These are phyloP conservation scores for Morinoia aosen DNA, from an alignment of 2,888 invertebrate species.

Conservation along the genomic window DNA sequence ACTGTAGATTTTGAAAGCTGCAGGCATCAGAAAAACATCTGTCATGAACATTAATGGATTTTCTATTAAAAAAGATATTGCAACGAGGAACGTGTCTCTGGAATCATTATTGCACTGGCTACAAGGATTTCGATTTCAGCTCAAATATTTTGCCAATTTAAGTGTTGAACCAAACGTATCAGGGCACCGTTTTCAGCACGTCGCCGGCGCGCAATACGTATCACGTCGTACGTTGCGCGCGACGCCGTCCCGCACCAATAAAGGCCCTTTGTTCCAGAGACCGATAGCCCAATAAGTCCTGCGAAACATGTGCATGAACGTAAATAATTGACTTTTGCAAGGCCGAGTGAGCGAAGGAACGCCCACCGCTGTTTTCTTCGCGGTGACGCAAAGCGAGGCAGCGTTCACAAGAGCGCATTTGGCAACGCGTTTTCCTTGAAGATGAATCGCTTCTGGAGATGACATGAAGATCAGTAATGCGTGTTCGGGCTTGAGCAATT, in stretches of 20 bases:
- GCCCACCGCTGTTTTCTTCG: neutral
- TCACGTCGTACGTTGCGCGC: constrained; percentile 36
- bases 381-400: neutral
- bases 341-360: neutral
- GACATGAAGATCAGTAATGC: neutral
- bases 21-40: neutral
- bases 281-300: constrained; percentile 6
- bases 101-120: neutral
- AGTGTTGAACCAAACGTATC: neutral
- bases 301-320: constrained; percentile 14
- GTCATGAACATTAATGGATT: neutral
- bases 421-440: neutral
- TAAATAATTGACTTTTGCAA: constrained; percentile 26
- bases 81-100: neutral
- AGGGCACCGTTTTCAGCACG: neutral
- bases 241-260: constrained; percentile 19
- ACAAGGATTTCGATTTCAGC: neutral
- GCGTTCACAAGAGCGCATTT: neutral
- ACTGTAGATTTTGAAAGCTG: neutral
- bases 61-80: neutral
- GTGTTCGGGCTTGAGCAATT: neutral
- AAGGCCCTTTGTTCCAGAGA: constrained; percentile 33
- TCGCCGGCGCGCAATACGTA: constrained; percentile 15
- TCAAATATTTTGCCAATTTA: neutral
- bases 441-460: neutral